These are phyloP conservation scores for Trogon surrucura DNA, from an alignment of 2,113 vertebrate genomes.

Conservation along the genomic window DNA sequence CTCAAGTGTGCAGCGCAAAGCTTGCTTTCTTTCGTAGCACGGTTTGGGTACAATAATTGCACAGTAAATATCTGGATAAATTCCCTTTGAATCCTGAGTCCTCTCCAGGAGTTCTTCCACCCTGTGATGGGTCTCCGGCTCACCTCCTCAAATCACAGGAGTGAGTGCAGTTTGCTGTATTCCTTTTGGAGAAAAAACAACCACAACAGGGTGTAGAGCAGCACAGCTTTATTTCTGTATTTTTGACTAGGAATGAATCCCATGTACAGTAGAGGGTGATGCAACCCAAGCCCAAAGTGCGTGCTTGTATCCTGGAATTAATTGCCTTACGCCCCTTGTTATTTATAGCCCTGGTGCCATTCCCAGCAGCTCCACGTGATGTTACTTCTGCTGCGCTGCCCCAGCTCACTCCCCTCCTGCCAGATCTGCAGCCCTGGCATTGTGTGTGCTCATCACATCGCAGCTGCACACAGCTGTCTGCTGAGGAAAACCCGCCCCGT, in stretches of 20 bases:
- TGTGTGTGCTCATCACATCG: conserved; percentile 22
- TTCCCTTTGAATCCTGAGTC: neutral
- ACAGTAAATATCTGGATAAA: neutral
- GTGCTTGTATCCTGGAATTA: neutral
- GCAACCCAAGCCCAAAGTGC: neutral
- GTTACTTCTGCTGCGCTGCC: neutral
- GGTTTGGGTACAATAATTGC: neutral
- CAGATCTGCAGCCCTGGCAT: neutral
- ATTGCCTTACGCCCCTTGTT: neutral
- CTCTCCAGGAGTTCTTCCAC: neutral
- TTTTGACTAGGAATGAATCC: neutral
- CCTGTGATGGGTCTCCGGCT: too few relatives aligned
- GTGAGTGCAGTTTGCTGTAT: neutral
- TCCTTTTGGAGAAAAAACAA: neutral
- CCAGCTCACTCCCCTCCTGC: neutral
- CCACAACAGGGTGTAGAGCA: neutral
- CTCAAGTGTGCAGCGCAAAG: neutral
- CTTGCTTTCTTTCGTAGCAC: neutral
- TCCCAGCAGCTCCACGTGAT: neutral
- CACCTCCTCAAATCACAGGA: neutral
- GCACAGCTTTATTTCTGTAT: neutral
- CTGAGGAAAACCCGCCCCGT: neutral
- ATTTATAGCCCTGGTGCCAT: conserved; percentile 25
- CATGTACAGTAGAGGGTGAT: neutral
- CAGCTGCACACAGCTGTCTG: conserved; percentile 19